A percentile compares a stretch with the other conserved stretches of the same genome.
Conservation (phyloP, 23 tunicate species). For the Ascidia mentula region DNA sequence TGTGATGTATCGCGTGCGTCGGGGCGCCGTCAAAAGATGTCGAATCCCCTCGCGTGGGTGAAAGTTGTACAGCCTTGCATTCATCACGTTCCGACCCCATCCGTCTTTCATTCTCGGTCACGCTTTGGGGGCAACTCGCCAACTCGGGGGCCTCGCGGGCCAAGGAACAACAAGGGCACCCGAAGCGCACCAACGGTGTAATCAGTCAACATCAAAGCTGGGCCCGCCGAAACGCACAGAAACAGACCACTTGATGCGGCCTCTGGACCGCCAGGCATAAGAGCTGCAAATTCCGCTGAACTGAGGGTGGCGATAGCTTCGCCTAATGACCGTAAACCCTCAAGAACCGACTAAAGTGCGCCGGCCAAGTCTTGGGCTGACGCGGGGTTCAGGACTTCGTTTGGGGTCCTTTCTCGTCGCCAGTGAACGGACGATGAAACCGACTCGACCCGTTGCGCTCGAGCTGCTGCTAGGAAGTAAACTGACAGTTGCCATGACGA, state of each 20-base stretch:
- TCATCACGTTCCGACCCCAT: constrained; percentile 6
- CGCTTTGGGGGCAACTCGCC: constrained; percentile 8
- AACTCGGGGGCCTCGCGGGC: not conserved
- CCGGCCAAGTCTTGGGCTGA: too few relatives aligned
- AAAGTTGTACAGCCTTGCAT: not conserved
- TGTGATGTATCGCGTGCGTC: constrained; percentile 4
- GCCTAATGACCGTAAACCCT: constrained; percentile 9
- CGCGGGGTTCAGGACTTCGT: too few relatives aligned
- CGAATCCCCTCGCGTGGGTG: not conserved
- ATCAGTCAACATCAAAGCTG: constrained; percentile 8
- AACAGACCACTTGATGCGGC: constrained; percentile 9
- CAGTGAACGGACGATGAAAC: not conserved
- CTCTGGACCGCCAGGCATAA: not conserved
- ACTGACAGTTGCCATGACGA: not conserved
- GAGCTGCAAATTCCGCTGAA: not conserved
- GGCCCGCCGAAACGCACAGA: not conserved
- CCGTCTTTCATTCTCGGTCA: constrained; percentile 6
- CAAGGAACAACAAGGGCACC: not conserved
- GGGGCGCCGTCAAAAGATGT: not conserved
- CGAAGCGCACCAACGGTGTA: not conserved
- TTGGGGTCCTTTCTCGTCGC: not conserved
- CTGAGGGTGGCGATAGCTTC: not conserved
- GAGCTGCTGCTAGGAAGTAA: constrained; percentile 1
- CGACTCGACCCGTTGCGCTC: not conserved
- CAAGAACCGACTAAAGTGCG: not conserved